These are phyloP conservation scores for Antheraea pernyi DNA, from an alignment of 1,140 invertebrate species.

Conservation along the genomic window DNA sequence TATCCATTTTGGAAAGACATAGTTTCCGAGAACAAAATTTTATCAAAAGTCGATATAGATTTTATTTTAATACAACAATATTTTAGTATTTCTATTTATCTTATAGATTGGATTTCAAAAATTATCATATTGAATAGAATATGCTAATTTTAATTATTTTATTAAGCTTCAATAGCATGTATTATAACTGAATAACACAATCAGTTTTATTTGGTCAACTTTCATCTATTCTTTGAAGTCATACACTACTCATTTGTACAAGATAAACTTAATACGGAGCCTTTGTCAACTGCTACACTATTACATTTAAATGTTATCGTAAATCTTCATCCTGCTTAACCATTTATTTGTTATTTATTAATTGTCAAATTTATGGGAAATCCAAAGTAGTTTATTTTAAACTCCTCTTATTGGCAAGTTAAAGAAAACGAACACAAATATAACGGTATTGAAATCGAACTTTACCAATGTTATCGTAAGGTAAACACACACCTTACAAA, in stretches of 20 bases:
- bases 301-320: not conserved
- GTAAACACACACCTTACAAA: too few species aligned
- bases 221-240: not conserved
- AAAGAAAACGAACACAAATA: too few species aligned
- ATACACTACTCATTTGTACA: not conserved
- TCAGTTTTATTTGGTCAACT: not conserved
- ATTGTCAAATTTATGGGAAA: not conserved
- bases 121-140: not conserved
- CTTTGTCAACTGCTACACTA: not conserved
- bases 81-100: not conserved
- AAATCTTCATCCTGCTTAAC: not conserved
- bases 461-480: too few species aligned
- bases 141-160: constrained; percentile 11
- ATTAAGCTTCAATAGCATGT: not conserved
- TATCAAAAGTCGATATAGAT: too few species aligned
- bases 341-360: not conserved
- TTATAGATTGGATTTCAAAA: not conserved
- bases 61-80: too few species aligned
- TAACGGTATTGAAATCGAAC: too few species aligned
- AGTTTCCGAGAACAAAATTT: too few species aligned
- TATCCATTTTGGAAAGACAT: too few species aligned
- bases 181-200: not conserved
- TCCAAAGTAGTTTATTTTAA: not conserved
- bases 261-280: not conserved
- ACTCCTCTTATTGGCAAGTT: too few species aligned